A percentile compares a stretch with the other conserved stretches of the same genome.
phyloP scores from a whole-genome alignment of 2,113 vertebrate genomes.

The Gopherus evgoodei region DNA sequence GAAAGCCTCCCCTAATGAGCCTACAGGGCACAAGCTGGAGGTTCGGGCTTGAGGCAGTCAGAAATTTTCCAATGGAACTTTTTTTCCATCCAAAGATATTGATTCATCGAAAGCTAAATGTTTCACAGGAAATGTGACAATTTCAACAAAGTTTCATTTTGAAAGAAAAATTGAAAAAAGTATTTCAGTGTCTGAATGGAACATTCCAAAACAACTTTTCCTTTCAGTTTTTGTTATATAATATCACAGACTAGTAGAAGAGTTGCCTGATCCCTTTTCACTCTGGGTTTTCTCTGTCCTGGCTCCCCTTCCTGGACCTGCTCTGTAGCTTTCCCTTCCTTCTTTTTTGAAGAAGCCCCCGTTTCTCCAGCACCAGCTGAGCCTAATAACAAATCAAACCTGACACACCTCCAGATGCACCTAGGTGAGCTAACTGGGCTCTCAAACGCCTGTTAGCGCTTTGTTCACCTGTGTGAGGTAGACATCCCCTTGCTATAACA shows the following conservation, averaged over 20 bases:
- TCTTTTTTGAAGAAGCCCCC: neutral
- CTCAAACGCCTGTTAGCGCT: neutral
- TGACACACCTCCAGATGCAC: neutral
- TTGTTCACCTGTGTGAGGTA: neutral
- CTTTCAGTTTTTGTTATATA: neutral
- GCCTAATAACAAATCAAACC: neutral
- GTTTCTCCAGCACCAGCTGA: neutral
- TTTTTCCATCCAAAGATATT: neutral
- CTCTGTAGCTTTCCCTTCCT: neutral
- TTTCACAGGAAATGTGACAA: too few species aligned
- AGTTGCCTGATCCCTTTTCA: neutral
- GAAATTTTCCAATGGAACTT: neutral
- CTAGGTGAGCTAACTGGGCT: neutral
- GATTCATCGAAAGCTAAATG: neutral
- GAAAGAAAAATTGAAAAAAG: neutral
- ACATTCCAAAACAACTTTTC: neutral
- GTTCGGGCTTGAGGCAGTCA: neutral
- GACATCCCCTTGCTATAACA: neutral
- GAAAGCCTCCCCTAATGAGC: fast-evolving
- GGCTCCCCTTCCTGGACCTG: neutral
- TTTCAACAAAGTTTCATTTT: neutral
- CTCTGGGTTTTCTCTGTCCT: neutral
- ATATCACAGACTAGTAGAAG: neutral
- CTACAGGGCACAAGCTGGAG: neutral
- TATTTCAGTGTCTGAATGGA: neutral